These are phyloP conservation scores for Trichonephila clavata DNA, from an alignment of 1,140 invertebrate genomes.

Conservation along the genomic window DNA sequence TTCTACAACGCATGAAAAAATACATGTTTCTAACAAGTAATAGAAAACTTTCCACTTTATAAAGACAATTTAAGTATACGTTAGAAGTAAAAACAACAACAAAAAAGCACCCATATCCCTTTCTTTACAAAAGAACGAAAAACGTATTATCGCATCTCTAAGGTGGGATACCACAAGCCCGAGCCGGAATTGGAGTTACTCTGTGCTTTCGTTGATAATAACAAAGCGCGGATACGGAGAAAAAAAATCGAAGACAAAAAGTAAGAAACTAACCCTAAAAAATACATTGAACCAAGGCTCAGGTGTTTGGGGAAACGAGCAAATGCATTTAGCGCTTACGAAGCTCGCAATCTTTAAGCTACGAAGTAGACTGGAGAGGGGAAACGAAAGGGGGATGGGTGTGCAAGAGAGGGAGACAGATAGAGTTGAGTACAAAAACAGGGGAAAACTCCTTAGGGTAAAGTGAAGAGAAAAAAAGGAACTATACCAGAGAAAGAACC, in stretches of 20 bases:
- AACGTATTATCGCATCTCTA: slow-evolving; percentile 38
- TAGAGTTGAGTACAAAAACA: background rate
- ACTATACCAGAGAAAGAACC: background rate
- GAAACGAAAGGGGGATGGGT: background rate
- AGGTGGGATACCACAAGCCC: background rate
- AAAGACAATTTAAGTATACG: slow-evolving; percentile 10
- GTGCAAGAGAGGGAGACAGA: background rate
- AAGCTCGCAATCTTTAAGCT: slow-evolving; percentile 13
- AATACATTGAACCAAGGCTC: slow-evolving; percentile 10
- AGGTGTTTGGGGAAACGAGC: slow-evolving; percentile 29
- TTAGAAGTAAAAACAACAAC: background rate
- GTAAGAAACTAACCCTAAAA: slow-evolving; percentile 25
- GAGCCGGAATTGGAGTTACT: slow-evolving; percentile 14
- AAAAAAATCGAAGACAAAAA: slow-evolving; percentile 21
- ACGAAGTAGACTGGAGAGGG: background rate
- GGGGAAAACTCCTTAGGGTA: slow-evolving; percentile 3
- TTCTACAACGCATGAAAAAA: background rate
- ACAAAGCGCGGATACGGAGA: slow-evolving; percentile 1
- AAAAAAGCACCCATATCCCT: background rate
- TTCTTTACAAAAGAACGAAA: background rate
- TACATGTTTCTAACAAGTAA: background rate
- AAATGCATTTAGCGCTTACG: slow-evolving; percentile 40
- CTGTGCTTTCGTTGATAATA: slow-evolving; percentile 20
- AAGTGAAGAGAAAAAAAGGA: background rate
- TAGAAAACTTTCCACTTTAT: background rate